Evolutionary conservation across 2,888 invertebrate species (phyloP).

Genomic region (Tiphia femorata): DNA sequence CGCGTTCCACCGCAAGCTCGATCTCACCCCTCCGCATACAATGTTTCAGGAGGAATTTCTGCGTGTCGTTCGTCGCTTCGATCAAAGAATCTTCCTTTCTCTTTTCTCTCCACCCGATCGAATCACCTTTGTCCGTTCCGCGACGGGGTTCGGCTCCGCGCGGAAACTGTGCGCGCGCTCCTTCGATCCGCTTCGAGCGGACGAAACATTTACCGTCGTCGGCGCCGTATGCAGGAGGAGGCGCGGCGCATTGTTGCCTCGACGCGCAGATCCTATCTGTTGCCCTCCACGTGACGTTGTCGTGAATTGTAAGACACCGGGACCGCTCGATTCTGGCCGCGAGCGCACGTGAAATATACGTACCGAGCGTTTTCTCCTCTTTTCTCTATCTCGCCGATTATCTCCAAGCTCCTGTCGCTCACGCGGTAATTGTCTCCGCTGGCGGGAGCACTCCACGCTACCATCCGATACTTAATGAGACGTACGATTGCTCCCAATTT

Average conservation of each 20-base stretch:
- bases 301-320: constrained; percentile 62
- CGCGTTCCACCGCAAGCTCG: no score
- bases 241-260: constrained; percentile 54
- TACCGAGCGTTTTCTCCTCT: constrained; percentile 34
- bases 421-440: constrained; percentile 42
- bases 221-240: constrained; percentile 31
- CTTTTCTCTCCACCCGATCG: no score
- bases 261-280: constrained; percentile 61
- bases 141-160: no score
- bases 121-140: no score
- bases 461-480: constrained; percentile 45
- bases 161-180: no score
- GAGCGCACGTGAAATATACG: constrained; percentile 42
- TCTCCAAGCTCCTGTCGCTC: constrained; percentile 40
- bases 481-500: constrained; percentile 45
- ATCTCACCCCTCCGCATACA: no score
- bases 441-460: constrained; percentile 3
- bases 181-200: constrained; percentile 46
- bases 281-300: constrained; percentile 60
- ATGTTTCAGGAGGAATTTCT: no score
- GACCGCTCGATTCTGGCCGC: constrained; percentile 15
- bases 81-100: no score
- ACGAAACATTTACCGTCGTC: constrained; percentile 52
- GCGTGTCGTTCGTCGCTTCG: no score
- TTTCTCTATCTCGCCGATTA: constrained; percentile 41